These are phyloP conservation scores for Poliocrania exsul DNA, from an alignment of 2,797 vertebrate genomes.

Conservation along the genomic window DNA sequence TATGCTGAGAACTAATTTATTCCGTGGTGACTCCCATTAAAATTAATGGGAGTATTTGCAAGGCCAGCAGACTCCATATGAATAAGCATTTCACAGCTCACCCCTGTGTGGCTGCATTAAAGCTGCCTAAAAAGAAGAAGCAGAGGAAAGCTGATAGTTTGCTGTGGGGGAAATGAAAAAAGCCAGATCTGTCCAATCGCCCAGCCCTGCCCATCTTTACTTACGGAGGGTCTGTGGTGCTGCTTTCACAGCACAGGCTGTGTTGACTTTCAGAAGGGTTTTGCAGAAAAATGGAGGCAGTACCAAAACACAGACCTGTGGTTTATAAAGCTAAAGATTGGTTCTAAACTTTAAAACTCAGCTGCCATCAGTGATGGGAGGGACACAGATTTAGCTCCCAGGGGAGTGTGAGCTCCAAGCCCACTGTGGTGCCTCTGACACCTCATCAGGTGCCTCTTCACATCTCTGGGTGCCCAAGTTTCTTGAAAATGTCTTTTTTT, in stretches of 20 bases:
- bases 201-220: neutral
- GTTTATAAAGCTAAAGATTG: neutral
- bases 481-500: neutral
- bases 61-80: neutral
- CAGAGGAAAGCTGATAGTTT: neutral
- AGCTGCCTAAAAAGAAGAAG: neutral
- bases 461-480: neutral
- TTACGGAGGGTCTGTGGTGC: neutral
- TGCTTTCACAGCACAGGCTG: neutral
- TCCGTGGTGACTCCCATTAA: neutral
- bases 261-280: neutral
- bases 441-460: neutral
- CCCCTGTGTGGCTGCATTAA: neutral
- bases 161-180: neutral
- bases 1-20: slow-evolving; percentile 32
- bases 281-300: neutral
- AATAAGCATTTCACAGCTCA: slow-evolving; percentile 9
- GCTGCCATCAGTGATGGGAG: neutral
- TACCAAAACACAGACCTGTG: neutral
- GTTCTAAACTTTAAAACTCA: neutral
- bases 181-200: neutral
- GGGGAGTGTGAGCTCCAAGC: neutral
- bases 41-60: neutral
- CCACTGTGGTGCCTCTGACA: neutral
- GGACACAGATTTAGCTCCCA: neutral